A percentile compares a stretch with the other conserved stretches of the same genome.
Conservation (phyloP, 2,888 invertebrate genomes). For the Acholoe squamosa region DNA sequence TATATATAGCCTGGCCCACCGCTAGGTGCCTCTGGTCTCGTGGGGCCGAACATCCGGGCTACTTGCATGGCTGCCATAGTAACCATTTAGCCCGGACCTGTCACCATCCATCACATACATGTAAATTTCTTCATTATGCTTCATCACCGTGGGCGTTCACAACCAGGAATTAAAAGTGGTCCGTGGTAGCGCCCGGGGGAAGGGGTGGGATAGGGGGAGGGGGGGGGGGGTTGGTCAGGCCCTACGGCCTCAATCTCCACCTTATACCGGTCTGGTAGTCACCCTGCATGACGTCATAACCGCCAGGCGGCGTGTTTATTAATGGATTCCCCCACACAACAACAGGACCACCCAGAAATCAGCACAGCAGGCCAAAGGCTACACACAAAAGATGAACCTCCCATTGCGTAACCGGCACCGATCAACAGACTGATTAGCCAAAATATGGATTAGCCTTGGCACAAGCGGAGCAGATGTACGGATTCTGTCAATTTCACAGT, state of each 20-base stretch:
- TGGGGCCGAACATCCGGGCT: conserved; percentile 1
- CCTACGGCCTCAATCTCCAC: neutral
- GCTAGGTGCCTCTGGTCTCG: neutral
- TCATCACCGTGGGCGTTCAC: conserved; percentile 46
- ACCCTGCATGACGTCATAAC: neutral
- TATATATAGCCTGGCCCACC: neutral
- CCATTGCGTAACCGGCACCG: conserved; percentile 55
- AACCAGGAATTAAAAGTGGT: conserved; percentile 48
- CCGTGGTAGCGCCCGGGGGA: conserved; percentile 30
- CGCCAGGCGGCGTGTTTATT: neutral
- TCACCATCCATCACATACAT: conserved; percentile 62
- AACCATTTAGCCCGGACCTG: conserved; percentile 38
- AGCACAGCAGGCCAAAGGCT: neutral
- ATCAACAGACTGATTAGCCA: conserved; percentile 56
- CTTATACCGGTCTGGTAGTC: neutral
- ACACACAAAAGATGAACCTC: conserved; percentile 58
- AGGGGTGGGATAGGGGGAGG: neutral
- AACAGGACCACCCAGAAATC: conserved; percentile 33
- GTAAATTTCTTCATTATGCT: conserved; percentile 61
- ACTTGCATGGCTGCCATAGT: conserved; percentile 49
- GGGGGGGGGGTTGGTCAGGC: neutral
- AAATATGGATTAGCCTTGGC: conserved; percentile 6
- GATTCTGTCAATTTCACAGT: conserved; percentile 41
- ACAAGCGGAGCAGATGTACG: conserved; percentile 31
- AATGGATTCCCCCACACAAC: conserved; percentile 17